These are phyloP conservation scores for Rhinopithecus roxellana DNA, from an alignment of 2,113 vertebrate genomes.

Conservation along the genomic window DNA sequence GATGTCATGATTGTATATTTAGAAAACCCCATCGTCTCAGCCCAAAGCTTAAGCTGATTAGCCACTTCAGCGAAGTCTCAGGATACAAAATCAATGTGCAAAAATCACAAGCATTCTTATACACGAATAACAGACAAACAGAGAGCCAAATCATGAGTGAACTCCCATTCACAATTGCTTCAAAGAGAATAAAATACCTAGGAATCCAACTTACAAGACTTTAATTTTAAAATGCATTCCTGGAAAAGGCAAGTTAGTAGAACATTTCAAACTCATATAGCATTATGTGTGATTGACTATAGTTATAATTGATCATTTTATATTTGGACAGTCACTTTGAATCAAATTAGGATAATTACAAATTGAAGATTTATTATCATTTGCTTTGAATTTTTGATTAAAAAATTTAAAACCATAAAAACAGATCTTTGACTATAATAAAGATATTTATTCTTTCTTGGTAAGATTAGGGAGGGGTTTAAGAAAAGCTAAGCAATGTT, in stretches of 20 bases:
- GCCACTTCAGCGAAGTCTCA: no score
- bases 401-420: background rate
- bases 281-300: background rate
- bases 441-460: background rate
- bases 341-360: background rate
- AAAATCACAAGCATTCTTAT: no score
- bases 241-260: background rate
- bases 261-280: background rate
- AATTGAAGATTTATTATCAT: background rate
- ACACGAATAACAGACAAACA: no score
- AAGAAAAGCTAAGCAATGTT: background rate
- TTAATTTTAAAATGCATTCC: slow-evolving; percentile 30
- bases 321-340: background rate
- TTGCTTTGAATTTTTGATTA: background rate
- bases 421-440: background rate
- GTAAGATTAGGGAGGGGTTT: background rate
- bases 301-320: background rate
- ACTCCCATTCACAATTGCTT: no score
- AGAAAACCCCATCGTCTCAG: no score
- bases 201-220: background rate
- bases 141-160: no score
- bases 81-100: no score
- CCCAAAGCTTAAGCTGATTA: no score
- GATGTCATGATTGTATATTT: no score
- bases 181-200: no score